Evolutionary conservation across 2,888 invertebrate genomes (phyloP), one percentile per base, ranked within the genome.

Genomic region (Chrysina gloriosa): DNA sequence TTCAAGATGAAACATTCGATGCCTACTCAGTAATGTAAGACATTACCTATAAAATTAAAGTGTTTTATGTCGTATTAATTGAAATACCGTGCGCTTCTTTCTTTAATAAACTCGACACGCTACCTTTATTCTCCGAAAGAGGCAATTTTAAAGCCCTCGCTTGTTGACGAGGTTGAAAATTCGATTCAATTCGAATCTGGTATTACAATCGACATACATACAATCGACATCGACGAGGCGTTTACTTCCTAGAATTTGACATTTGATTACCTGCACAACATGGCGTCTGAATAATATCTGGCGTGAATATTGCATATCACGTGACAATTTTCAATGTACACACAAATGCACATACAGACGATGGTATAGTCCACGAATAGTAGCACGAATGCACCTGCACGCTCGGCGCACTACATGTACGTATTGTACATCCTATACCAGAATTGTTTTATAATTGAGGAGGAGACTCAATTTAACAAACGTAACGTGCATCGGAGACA

Each of bases 371-470:
- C 52, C 45, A 42, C 11, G 42, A 16, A 58, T 58, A 61, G n/a
- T n/a, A n/a, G 36, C n/a, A 9, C 42, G 36, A 36, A 54, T 47
- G 66, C 66, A 66, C 66, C 66, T 66, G 56, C 56, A 58, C 21
- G 16, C 9, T 31, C 9, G 52, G 16, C 9, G 19, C n/a, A 11
- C 11, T 14, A 16, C 42, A 42, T 42, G 14, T 21, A n/a, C 23
- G 16, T 61, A 27, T 25, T 61, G 14, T 14, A 61, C 42, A 61
- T 25, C 27, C 14, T 29, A 58, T 56, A 34, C 36, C 34, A n/a
- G 65, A 65, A 58, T 61, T 50, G 68, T 68, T 68, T 58, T 58
- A 68, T 68, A 68, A 68, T 68, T 68, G 65, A 65, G 31, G 58
- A 48, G 31, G 48, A 56, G 56, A 50, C 36, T 16, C 47, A 50